Evolutionary conservation across 2,888 invertebrate species (phyloP), one percentile per base, ranked within the genome.

Genomic region (Eupithecia abbreviata): DNA sequence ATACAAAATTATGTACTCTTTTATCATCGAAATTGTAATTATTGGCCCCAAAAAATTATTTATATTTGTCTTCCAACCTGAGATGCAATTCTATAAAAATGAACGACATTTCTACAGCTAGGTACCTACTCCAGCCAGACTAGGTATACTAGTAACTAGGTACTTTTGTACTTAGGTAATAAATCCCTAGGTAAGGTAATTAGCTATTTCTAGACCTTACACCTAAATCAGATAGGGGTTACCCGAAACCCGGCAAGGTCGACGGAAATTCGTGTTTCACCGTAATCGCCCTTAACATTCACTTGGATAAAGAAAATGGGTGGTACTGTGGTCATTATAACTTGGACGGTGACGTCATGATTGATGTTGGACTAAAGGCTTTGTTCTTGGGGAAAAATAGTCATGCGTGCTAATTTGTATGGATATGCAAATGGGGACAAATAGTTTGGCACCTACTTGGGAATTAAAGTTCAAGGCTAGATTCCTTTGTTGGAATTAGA

Each of bases 211-310:
- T 55, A 76, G 71, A 49, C 71, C 62, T 72, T 70, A 72, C 71
- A 72, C 30, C 71, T 68, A 49, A 66, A 82, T 82, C 82, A 69
- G 82, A 81, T 82, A 74, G 62, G 51, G 72, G 67, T 58, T 47
- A 75, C 79, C 80, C 79, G 74, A 80, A 80, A 74, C 69, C 72
- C 73, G 75, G 79, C 83, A 85, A 86, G 86, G 86, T 84, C 86
- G 72, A 42, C 82, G 83, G 82, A 83, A 82, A 82, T 84, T 74
- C 82, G 84, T 84, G 82, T 74, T 75, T 71, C 78, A 75, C 76
- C 74, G 77, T 85, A 87, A 87, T 86, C 80, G 80, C 77, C 79
- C 80, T 85, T 83, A 84, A 81, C 83, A 86, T 86, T 85, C 82
- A 81, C 78, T 82, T 79, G 83, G 81, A 80, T 83, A 83, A 79